phyloP scores from a whole-genome alignment of 2,888 invertebrate genomes.

The Rutpela maculata region DNA sequence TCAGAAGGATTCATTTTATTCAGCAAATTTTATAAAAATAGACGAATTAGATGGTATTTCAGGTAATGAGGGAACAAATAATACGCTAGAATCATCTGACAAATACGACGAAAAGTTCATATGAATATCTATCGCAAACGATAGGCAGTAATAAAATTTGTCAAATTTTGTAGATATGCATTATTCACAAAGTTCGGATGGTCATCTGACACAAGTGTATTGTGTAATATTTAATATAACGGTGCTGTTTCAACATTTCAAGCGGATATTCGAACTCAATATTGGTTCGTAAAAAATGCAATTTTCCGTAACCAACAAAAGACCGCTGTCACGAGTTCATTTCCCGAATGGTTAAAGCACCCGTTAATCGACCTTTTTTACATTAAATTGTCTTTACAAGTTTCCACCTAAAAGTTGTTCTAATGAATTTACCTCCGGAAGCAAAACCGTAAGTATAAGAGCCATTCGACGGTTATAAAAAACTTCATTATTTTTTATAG shows the following conservation, averaged over 20 bases:
- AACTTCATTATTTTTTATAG: conserved; percentile 40
- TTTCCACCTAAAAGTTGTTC: conserved; percentile 5
- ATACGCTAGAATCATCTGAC: too few species aligned
- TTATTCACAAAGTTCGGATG: too few species aligned
- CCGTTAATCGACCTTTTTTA: neutral
- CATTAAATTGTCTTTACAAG: neutral
- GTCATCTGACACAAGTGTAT: neutral
- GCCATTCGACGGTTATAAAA: conserved; percentile 26
- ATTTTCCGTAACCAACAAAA: conserved; percentile 1
- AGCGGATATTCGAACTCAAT: neutral
- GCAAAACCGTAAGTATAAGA: conserved; percentile 26
- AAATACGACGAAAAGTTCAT: too few species aligned
- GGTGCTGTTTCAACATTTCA: neutral
- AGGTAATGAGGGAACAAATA: too few species aligned
- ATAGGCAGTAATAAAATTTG: too few species aligned
- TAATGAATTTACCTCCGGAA: conserved; percentile 30
- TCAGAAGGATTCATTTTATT: too few species aligned
- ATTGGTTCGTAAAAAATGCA: neutral
- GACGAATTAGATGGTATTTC: too few species aligned
- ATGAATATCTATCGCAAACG: too few species aligned
- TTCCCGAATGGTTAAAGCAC: neutral
- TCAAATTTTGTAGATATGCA: too few species aligned
- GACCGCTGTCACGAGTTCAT: neutral
- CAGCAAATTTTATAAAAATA: too few species aligned
- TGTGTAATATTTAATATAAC: neutral